A percentile compares a stretch with the other conserved stretches of the same genome.
Conservation (phyloP, 2,888 invertebrate genomes). For the Baccha elongata region DNA sequence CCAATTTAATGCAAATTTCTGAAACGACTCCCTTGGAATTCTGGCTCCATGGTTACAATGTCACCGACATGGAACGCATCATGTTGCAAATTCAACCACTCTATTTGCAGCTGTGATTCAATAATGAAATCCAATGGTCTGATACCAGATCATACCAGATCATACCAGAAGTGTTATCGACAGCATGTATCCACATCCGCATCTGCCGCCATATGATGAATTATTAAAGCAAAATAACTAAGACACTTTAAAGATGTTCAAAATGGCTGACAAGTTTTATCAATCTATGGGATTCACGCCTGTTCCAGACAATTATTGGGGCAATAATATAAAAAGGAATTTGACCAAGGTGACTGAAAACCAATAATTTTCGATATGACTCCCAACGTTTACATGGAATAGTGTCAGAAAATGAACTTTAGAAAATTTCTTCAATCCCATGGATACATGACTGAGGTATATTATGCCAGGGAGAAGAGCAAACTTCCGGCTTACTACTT, state of each 20-base stretch:
- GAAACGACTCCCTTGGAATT: background rate
- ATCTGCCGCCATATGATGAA: conserved; percentile 8
- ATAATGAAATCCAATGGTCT: conserved; percentile 85
- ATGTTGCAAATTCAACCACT: conserved; percentile 89
- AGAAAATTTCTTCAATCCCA: conserved; percentile 68
- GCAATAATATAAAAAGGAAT: background rate
- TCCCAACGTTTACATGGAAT: conserved; percentile 35
- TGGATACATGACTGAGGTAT: conserved; percentile 53
- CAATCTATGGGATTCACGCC: conserved; percentile 32
- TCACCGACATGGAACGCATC: conserved; percentile 85
- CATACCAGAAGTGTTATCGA: conserved; percentile 12
- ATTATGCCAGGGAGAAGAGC: conserved; percentile 49
- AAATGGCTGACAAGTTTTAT: conserved; percentile 33
- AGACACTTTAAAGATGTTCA: conserved; percentile 4
- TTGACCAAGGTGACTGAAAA: conserved; percentile 33
- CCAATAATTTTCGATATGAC: conserved; percentile 26
- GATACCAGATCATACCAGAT: conserved; percentile 86
- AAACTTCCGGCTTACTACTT: conserved; percentile 52
- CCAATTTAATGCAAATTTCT: too few species aligned
- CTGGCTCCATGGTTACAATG: background rate
- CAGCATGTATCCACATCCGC: background rate
- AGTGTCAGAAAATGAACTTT: conserved; percentile 65
- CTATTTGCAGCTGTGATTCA: conserved; percentile 87
- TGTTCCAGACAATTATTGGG: conserved; percentile 6
- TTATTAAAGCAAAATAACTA: background rate